Conservation (phyloP, 2,113 vertebrate species). For the Mixornis gularis region DNA sequence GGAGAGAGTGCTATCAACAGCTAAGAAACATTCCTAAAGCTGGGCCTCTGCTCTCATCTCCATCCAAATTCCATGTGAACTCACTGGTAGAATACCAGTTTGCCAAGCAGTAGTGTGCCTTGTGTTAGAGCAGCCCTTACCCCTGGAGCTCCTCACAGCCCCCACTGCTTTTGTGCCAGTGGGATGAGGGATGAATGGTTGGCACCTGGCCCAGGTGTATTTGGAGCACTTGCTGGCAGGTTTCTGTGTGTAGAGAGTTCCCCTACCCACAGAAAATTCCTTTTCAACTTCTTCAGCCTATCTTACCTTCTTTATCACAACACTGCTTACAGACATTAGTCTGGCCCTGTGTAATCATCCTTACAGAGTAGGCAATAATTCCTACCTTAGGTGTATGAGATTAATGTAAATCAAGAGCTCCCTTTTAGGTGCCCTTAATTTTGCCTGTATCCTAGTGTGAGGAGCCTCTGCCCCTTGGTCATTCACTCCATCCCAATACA, state of each 20-base stretch:
- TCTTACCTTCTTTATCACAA: not conserved
- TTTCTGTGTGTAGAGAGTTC: not conserved
- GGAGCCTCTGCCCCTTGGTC: not conserved
- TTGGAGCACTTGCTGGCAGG: not conserved
- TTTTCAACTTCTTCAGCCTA: not conserved
- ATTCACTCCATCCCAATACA: not conserved
- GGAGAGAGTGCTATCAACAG: not conserved
- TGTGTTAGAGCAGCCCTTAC: not conserved
- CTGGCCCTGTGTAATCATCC: not conserved
- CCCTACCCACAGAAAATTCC: not conserved
- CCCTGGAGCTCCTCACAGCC: not conserved
- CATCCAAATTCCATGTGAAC: not conserved
- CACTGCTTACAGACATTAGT: not conserved
- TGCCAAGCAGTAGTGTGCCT: not conserved
- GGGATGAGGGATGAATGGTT: not conserved
- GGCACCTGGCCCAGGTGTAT: not conserved
- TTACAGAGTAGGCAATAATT: not conserved
- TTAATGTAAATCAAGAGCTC: not conserved
- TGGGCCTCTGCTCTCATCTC: not conserved
- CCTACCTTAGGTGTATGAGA: not conserved
- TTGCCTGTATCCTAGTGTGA: not conserved
- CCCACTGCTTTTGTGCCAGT: accelerated
- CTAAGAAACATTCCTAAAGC: not conserved
- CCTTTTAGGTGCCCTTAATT: not conserved
- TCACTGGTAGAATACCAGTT: not conserved